phyloP scores from a whole-genome alignment of 2,797 vertebrate species.

The Rhinella marina region DNA sequence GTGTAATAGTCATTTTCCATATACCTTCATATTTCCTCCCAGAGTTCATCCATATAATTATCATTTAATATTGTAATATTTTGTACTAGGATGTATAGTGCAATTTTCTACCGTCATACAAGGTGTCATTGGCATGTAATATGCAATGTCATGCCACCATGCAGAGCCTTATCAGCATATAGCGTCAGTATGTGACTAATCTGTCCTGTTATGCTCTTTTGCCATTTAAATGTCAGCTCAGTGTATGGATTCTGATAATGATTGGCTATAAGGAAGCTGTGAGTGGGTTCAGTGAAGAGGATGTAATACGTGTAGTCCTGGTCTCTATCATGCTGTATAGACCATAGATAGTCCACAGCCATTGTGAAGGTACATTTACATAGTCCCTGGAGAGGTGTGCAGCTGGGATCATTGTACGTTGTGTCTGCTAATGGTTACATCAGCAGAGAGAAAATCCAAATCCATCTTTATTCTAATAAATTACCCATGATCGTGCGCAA shows the following conservation, averaged over 20 bases:
- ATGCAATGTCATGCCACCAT: conserved; percentile 19
- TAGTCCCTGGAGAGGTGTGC: background rate
- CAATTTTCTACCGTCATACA: background rate
- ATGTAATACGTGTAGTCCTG: too few relatives aligned
- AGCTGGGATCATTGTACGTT: background rate
- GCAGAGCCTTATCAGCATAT: background rate
- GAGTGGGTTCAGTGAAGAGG: background rate
- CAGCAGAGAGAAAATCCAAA: background rate
- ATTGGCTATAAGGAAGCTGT: background rate
- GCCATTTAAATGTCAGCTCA: background rate
- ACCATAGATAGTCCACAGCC: too few relatives aligned
- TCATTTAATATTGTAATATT: background rate
- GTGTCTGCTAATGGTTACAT: background rate
- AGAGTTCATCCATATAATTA: background rate
- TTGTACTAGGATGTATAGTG: background rate
- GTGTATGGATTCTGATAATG: background rate
- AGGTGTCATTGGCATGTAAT: conserved; percentile 27
- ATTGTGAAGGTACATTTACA: background rate
- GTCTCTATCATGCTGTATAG: background rate
- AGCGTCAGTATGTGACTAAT: background rate
- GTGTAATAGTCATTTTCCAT: background rate
- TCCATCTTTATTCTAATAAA: background rate
- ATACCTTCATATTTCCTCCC: background rate
- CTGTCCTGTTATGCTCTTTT: background rate
- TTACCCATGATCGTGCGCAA: background rate